Conservation (phyloP, 2,797 vertebrate species). For the Gymnodraco acuticeps region DNA sequence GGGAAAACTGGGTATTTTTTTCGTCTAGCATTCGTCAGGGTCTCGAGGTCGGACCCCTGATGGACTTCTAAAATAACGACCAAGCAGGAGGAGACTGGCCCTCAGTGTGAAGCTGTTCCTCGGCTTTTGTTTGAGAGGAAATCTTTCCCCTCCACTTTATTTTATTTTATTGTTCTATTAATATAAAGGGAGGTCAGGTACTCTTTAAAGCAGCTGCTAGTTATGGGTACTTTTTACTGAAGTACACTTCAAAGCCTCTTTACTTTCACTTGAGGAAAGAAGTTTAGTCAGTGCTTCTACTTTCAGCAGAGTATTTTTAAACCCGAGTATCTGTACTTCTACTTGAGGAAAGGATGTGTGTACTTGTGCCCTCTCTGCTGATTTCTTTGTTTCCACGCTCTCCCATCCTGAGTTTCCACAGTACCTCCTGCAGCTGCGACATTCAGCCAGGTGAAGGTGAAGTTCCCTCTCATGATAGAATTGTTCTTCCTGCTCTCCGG, state of each 20-base stretch:
- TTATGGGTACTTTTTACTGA: no score
- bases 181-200: no score
- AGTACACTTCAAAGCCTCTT: no score
- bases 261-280: no score
- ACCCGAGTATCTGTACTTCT: no score
- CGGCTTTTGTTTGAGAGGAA: conserved; percentile 64
- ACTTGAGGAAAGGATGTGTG: no score
- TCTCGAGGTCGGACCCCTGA: conserved; percentile 52
- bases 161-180: no score
- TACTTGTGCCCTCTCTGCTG: no score
- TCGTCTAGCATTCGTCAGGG: conserved; percentile 49
- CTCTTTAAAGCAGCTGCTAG: no score
- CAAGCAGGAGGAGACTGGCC: conserved; percentile 52
- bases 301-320: no score
- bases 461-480: conserved; percentile 29
- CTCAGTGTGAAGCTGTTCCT: conserved; percentile 41
- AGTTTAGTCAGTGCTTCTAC: no score
- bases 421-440: conserved; percentile 9
- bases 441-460: conserved; percentile 39
- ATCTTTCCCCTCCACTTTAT: conserved; percentile 56
- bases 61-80: conserved; percentile 66
- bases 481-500: conserved; percentile 18
- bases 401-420: not conserved
- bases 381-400: conserved; percentile 36
- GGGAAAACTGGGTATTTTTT: conserved; percentile 56